Conservation (phyloP, 1,140 invertebrate genomes). For the Ditylenchus dipsaci region DNA sequence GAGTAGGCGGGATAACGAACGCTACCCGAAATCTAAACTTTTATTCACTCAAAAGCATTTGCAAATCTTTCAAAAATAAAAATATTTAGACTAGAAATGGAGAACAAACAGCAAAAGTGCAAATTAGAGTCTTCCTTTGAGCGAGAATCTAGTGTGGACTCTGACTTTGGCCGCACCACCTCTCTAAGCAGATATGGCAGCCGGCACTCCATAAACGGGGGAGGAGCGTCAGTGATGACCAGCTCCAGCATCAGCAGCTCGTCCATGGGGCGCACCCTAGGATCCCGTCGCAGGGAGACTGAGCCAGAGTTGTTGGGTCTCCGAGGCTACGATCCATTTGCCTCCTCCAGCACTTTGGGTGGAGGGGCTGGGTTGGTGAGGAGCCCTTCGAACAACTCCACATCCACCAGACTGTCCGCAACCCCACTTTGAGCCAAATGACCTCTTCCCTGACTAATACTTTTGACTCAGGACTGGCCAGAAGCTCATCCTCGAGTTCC, state of each 20-base stretch:
- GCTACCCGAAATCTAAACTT: too few relatives aligned
- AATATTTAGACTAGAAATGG: constrained; percentile 39
- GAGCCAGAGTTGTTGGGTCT: constrained; percentile 14
- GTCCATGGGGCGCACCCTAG: constrained; percentile 3
- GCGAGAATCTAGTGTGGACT: constrained; percentile 29
- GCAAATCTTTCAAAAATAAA: too few relatives aligned
- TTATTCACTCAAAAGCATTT: too few relatives aligned
- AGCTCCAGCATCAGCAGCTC: constrained; percentile 1
- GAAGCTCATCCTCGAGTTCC: constrained; percentile 29
- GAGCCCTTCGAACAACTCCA: background rate
- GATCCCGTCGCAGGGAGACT: constrained; percentile 8
- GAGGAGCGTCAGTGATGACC: background rate
- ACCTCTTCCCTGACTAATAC: constrained; percentile 23
- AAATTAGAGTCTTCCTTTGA: constrained; percentile 33
- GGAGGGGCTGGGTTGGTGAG: background rate
- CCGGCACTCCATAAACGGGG: constrained; percentile 15
- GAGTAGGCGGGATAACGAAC: too few relatives aligned
- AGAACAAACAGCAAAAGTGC: constrained; percentile 37
- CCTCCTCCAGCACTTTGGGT: background rate
- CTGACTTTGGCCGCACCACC: constrained; percentile 23
- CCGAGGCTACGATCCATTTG: background rate
- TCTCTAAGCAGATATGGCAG: constrained; percentile 9
- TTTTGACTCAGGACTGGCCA: constrained; percentile 27
- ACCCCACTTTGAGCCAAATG: constrained; percentile 9
- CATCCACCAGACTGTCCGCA: constrained; percentile 2